A percentile compares a stretch with the other conserved stretches of the same genome.
phyloP scores from a whole-genome alignment of 2,113 vertebrate species.

The Pogona vitticeps region DNA sequence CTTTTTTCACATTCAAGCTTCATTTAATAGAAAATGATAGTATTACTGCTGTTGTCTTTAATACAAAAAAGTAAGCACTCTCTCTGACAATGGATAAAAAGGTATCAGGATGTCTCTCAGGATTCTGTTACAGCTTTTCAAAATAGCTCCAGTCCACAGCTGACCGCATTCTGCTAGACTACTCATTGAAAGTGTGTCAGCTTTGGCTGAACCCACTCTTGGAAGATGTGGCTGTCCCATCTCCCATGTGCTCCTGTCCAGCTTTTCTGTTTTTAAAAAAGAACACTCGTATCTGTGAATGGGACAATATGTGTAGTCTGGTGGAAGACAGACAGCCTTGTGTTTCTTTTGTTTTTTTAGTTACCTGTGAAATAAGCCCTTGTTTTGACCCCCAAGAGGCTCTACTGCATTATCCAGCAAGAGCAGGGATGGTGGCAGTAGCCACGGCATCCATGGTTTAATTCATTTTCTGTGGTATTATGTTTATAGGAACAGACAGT shows the following conservation, averaged over 20 bases:
- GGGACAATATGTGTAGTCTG: neutral
- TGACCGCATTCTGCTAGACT: constrained; percentile 12
- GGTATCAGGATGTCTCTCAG: constrained; percentile 1
- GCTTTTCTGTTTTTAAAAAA: neutral
- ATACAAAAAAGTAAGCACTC: constrained; percentile 16
- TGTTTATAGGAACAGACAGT: neutral
- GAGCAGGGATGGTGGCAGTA: neutral
- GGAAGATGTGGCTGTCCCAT: neutral
- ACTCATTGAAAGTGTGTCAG: neutral
- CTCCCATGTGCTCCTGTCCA: neutral
- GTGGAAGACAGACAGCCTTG: neutral
- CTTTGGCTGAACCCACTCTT: neutral
- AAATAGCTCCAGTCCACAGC: constrained; percentile 6
- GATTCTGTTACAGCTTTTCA: constrained; percentile 14
- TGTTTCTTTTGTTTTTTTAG: neutral
- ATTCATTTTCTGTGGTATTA: neutral
- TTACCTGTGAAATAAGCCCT: neutral
- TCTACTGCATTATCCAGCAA: neutral
- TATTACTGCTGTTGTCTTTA: neutral
- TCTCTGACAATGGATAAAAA: constrained; percentile 2
- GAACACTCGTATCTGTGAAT: neutral
- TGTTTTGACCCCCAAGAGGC: neutral
- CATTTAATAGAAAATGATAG: neutral
- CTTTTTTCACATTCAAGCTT: neutral
- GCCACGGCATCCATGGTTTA: neutral